Evolutionary conservation across 2,888 invertebrate genomes (phyloP).

Genomic region (Melieria picta): DNA sequence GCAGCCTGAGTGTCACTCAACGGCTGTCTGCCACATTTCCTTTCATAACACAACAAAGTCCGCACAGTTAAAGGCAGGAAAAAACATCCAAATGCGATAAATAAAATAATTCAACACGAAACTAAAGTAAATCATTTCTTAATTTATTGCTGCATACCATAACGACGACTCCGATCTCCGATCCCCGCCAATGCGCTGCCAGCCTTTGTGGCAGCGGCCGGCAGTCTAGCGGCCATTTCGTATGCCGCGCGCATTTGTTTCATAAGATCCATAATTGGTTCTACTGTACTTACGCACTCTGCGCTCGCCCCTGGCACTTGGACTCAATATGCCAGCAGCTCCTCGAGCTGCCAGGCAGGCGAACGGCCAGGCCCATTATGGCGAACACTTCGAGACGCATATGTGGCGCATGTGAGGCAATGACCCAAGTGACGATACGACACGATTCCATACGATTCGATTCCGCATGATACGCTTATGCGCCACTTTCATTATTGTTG

Average conservation of each 20-base stretch:
- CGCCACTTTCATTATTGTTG: no score
- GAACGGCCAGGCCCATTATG: conserved; percentile 49
- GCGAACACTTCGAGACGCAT: conserved; percentile 53
- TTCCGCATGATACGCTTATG: not conserved
- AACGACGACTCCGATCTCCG: not conserved
- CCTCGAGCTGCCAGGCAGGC: not conserved
- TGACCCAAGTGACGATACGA: conserved; percentile 34
- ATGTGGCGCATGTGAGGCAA: conserved; percentile 42
- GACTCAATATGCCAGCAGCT: no score
- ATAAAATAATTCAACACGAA: conserved; percentile 58
- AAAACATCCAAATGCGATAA: conserved; percentile 32
- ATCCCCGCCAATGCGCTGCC: not conserved
- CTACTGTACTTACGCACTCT: conserved; percentile 62
- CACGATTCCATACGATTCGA: conserved; percentile 11
- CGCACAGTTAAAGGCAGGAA: conserved; percentile 19
- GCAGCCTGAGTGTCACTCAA: not conserved
- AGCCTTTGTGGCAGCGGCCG: no score
- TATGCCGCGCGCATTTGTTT: conserved; percentile 60
- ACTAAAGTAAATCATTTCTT: conserved; percentile 62
- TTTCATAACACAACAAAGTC: conserved; percentile 21
- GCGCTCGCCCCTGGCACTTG: conserved; percentile 7
- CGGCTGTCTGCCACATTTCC: conserved; percentile 51
- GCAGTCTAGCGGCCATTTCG: conserved; percentile 29
- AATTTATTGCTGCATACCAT: conserved; percentile 51
- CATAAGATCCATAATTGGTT: conserved; percentile 65